Evolutionary conservation across 2,113 vertebrate species (phyloP), one percentile per base, ranked within the genome.

Genomic region (Leptobrachium leishanense): DNA sequence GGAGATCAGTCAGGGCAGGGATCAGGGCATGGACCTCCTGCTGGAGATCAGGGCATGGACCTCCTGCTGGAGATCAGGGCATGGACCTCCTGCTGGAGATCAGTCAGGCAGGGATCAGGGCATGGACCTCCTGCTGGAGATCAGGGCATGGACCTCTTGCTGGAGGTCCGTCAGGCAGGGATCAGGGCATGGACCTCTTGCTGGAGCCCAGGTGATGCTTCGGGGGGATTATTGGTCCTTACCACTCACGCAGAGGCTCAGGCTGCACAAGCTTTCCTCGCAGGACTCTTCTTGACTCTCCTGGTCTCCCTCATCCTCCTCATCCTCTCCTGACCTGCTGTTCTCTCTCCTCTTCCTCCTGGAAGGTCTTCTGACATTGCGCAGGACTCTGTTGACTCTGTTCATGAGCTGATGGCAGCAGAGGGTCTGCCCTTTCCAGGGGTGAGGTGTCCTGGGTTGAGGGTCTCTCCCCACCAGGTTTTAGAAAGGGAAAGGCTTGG

Each of bases 181-280:
- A 50, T 5, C 46, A 20, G 54, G 43, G 43, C 53, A 73, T 3
- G 13, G 50, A 40, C 10, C 50, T 53, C 10, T 31, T 57, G 39
- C 20, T 57, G 57, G 40, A n/a, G 40, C 6, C 9, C 12, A 50
- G 13, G 55, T n/a, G 72, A n/a, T 43, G 13, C 12, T 50, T 5
- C 1, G 15, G 62, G 65, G 50, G 64, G 74, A 10, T 12, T 5
- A 44, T 57, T 20, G 69, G 82, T 84, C 82, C 92, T 93, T 89
- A 93, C 93, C 93, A 79, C 89, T 31, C 0, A 91, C 87, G 83
- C 91, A 92, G 76, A 92, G 85, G 74, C 89, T 89, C 64, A 93
- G 84, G 75, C 40, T 89, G 81, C 93, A 92, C 82, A 93, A 89
- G 83, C 84, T 85, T 79, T 88, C 86, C 43, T 91, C 89, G 82